Conservation (phyloP, 64 coral and sea anemone species). For the Acropora tenuis region DNA sequence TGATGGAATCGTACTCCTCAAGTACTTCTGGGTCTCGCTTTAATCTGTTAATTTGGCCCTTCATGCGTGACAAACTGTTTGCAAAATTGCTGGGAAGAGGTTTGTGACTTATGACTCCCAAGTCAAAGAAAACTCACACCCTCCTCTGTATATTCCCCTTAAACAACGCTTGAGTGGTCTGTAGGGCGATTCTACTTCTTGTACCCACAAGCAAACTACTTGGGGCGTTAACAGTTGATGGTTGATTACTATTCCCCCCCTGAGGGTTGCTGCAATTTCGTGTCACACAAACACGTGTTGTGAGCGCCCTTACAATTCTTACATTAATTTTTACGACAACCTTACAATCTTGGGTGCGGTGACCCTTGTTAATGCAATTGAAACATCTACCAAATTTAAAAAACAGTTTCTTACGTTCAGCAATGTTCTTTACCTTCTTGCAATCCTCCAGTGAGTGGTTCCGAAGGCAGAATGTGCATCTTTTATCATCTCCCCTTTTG, state of each 20-base stretch:
- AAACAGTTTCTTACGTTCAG: too few species aligned
- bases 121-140: conserved; percentile 17
- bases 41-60: conserved; percentile 14
- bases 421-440: neutral
- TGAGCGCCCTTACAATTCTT: neutral
- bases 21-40: conserved; percentile 12
- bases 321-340: neutral
- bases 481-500: neutral
- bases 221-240: neutral
- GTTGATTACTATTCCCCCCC: neutral
- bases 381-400: too few species aligned
- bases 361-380: neutral
- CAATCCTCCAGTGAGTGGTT: conserved; percentile 21
- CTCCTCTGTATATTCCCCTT: neutral
- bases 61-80: neutral
- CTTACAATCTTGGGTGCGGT: neutral
- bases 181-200: conserved; percentile 20
- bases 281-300: neutral
- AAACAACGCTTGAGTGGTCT: conserved; percentile 37
- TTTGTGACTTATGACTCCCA: conserved; percentile 2
- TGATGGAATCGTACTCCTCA: conserved; percentile 4
- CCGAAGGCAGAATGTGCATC: conserved; percentile 27
- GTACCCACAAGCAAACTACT: neutral
- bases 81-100: conserved; percentile 8
- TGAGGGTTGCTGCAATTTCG: neutral